Conservation (phyloP, 2,797 vertebrate genomes). For the Spinus olivaceus region DNA sequence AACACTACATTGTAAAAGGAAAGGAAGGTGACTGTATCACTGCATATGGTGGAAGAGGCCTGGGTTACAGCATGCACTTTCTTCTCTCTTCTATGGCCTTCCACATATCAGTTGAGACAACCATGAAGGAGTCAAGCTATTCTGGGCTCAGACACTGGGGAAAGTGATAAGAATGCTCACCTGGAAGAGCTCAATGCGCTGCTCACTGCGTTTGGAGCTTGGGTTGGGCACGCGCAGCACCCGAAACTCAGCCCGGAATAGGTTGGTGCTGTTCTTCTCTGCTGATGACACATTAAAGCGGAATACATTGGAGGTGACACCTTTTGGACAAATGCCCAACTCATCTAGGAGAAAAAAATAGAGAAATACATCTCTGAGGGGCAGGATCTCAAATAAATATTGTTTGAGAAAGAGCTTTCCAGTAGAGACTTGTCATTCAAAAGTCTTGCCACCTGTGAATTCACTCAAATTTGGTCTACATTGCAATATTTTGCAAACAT, state of each 20-base stretch:
- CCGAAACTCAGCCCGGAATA: constrained; percentile 92
- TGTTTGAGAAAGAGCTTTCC: background rate
- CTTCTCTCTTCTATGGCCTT: background rate
- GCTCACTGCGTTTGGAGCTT: constrained; percentile 85
- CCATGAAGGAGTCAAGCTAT: background rate
- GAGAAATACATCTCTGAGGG: background rate
- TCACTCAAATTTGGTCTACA: background rate
- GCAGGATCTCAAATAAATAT: background rate
- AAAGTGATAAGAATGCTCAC: constrained; percentile 67
- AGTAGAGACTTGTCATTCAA: background rate
- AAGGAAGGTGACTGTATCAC: background rate
- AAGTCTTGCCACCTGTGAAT: background rate
- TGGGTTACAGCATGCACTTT: background rate
- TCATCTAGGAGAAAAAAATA: constrained; percentile 82
- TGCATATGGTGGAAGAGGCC: background rate
- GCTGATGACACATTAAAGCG: constrained; percentile 89
- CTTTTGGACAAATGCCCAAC: constrained; percentile 86
- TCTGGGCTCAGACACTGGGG: background rate
- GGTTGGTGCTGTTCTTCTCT: constrained; percentile 90
- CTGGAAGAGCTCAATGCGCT: constrained; percentile 94
- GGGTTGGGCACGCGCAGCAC: constrained; percentile 86
- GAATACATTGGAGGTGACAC: constrained; percentile 90
- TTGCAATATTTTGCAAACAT: background rate
- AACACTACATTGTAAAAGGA: background rate
- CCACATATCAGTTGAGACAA: background rate